Evolutionary conservation across 2,888 invertebrate species (phyloP), one percentile per base, ranked within the genome.

Genomic region (Rosalia funebris): DNA sequence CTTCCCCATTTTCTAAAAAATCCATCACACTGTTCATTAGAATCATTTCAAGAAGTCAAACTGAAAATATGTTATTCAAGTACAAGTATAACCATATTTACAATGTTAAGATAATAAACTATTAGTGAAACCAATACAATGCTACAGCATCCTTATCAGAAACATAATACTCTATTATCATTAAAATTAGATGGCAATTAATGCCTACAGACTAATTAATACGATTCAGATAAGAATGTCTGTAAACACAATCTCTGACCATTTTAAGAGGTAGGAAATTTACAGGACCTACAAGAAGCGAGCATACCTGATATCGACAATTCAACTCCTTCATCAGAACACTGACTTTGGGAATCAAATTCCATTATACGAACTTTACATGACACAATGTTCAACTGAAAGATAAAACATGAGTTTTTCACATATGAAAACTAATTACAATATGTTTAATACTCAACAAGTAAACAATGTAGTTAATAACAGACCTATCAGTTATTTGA

Each of bases 271-370:
- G 17, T 32, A 37, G 45, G 16, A 52, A 39, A 56, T 36, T 31
- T 17, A 47, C 34, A 32, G 37, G 48, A 16, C 25, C 7, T 34
- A 20, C 31, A 31, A 34, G 17, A 15, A 12, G 17, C 57, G 46
- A 47, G 63, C 66, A 68, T 69, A 76, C 77, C 76, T 65, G 70
- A 71, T 44, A 71, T 62, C 57, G 75, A 73, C 63, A 76, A 65
- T 68, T 77, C 77, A 61, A 73, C 74, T 63, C 73, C 77, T 71
- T 77, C 78, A 70, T 77, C 76, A 50, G 77, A 77, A 71, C 75
- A 75, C 63, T 72, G 72, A 68, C 75, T 77, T 66, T 73, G 71
- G 65, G 70, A 71, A 75, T 77, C 77, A 67, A 73, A 71, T 72
- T 77, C 77, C 78, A 78, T 78, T 66, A 68, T 77, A 62, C 53